Evolutionary conservation across 1,140 invertebrate genomes (phyloP), one percentile per base, ranked within the genome.

Genomic region (Atopsyche davidsoni): DNA sequence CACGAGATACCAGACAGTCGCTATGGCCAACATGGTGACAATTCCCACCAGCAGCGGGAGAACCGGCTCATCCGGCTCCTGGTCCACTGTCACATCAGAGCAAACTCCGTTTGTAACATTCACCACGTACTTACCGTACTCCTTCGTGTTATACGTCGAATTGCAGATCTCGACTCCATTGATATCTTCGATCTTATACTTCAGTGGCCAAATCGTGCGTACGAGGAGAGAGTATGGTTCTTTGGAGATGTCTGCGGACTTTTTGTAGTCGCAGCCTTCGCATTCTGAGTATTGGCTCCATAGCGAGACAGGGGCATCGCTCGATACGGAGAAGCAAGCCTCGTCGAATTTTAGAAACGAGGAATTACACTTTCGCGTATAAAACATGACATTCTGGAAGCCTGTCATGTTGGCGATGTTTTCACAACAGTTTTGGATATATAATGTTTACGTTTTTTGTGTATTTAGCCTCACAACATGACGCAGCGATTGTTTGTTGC

Each of bases 1-100:
- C 3, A 71, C 58, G 39, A 72, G 60, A 45, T 74, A 74, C 69
- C 70, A 74, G 1, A 72, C 59, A 1, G 70, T 72, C 2, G 72
- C 70, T 64, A 74, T 69, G 9, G 65, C 64, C 46, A 74, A 46
- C 13, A 72, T 57, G 3, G 66, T 65, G 4, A 74, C 67, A 0
- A 69, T 63, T 0, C 66, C 64, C 0, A 66, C 70, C 23, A 74
- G 60, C 4, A 72, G 64, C 4, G 72, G 72, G 9, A 74, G 62
- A 28, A 59, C 63, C 4, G 68, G 64, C 2, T 70, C 72, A 35
- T 74, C 72, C 0, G 72, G 72, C 52, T 74, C 66, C 16, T 69
- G 68, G 0, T 63, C 69, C 63, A 73, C 70, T 6, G 58, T 59
- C 0, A 67, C 66, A 21, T 54, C 36, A 9, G 64, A 61, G 25